These are phyloP conservation scores for Pantelozetes paolii DNA, from an alignment of 2,888 invertebrate genomes.

Conservation along the genomic window DNA sequence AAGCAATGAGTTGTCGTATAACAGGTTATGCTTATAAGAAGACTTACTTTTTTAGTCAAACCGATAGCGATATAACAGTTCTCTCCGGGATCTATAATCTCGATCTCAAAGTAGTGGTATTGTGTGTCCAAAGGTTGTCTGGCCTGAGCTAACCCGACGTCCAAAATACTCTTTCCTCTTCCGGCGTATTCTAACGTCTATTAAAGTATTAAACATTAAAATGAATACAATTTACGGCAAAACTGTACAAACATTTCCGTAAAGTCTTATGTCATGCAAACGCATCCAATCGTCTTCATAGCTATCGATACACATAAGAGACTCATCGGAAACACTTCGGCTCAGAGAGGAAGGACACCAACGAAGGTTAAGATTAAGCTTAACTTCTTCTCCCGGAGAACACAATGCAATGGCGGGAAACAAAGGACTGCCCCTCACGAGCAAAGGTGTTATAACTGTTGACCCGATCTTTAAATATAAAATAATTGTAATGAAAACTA, in stretches of 20 bases:
- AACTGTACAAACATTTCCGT: slow-evolving; percentile 50
- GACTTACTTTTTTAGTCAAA: slow-evolving; percentile 55
- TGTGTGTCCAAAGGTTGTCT: slow-evolving; percentile 56
- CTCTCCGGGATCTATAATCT: slow-evolving; percentile 58
- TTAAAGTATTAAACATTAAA: slow-evolving; percentile 45
- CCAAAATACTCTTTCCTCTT: slow-evolving; percentile 56
- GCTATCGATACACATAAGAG: slow-evolving; percentile 56
- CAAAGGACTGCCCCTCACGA: slow-evolving; percentile 50
- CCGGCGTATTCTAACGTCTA: slow-evolving; percentile 56
- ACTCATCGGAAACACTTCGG: slow-evolving; percentile 51
- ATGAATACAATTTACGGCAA: neutral
- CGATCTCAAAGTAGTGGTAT: slow-evolving; percentile 59
- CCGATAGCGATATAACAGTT: slow-evolving; percentile 59
- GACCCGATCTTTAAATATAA: slow-evolving; percentile 46
- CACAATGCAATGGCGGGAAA: slow-evolving; percentile 55
- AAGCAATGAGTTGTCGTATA: neutral
- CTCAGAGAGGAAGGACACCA: slow-evolving; percentile 51
- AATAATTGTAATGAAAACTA: neutral
- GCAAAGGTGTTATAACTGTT: slow-evolving; percentile 39
- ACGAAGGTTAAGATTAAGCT: slow-evolving; percentile 50
- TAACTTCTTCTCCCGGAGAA: slow-evolving; percentile 55
- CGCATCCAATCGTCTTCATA: slow-evolving; percentile 57
- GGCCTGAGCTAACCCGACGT: slow-evolving; percentile 59
- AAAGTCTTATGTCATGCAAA: slow-evolving; percentile 55
- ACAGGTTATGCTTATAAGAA: slow-evolving; percentile 36